phyloP scores from a whole-genome alignment of 2,888 invertebrate species.

The Megamerina dolium region DNA sequence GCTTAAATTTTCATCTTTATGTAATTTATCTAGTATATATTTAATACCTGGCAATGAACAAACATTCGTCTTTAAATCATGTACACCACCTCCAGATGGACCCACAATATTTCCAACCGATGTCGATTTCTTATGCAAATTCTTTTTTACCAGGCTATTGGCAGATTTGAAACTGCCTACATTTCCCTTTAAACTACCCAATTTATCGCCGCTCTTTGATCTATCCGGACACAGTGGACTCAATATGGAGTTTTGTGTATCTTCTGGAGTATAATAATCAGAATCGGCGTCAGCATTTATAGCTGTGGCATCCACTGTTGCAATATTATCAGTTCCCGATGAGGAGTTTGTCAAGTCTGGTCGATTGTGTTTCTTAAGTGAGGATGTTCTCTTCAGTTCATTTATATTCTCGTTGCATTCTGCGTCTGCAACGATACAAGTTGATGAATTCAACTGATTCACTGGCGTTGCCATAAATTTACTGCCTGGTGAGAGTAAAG shows the following conservation, averaged over 20 bases:
- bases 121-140: conserved; percentile 44
- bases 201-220: conserved; percentile 31
- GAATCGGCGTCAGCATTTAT: conserved; percentile 62
- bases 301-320: conserved; percentile 15
- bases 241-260: conserved; percentile 62
- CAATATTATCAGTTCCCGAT: conserved; percentile 11
- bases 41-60: conserved; percentile 60
- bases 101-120: conserved; percentile 45
- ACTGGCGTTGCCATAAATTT: conserved; percentile 18
- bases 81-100: conserved; percentile 24
- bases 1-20: not conserved
- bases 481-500: conserved; percentile 53
- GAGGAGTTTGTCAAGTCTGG: conserved; percentile 18
- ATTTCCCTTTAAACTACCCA: conserved; percentile 19
- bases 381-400: conserved; percentile 16
- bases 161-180: conserved; percentile 28
- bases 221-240: conserved; percentile 55
- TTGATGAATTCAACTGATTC: conserved; percentile 16
- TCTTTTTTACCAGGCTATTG: conserved; percentile 34
- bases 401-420: conserved; percentile 16
- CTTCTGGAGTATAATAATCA: conserved; percentile 74
- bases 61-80: conserved; percentile 54
- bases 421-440: conserved; percentile 13
- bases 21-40: not conserved
- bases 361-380: conserved; percentile 23